Evolutionary conservation across 2,797 vertebrate species (phyloP).

Genomic region (Perodicticus potto): DNA sequence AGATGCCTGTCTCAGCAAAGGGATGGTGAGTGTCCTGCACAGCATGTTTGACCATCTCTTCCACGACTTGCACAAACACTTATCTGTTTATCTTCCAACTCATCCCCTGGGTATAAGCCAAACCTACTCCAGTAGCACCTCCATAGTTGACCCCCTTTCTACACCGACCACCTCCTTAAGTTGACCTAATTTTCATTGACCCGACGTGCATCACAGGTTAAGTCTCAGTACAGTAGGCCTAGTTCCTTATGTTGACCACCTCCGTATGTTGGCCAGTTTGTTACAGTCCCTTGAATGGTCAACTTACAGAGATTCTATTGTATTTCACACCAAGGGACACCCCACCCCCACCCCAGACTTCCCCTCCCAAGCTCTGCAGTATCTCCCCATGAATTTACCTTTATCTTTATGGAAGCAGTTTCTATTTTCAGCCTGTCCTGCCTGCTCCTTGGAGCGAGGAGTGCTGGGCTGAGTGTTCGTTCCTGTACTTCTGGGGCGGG

Average conservation of each 20-base stretch:
- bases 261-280: too few species aligned
- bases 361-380: not conserved
- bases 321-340: not conserved
- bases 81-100: not conserved
- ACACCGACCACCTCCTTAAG: too few species aligned
- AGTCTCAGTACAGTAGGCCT: too few species aligned
- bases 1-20: not conserved
- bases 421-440: slow-evolving; percentile 67
- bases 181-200: too few species aligned
- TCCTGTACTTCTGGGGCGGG: slow-evolving; percentile 66
- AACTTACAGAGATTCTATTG: too few species aligned
- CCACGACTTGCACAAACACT: not conserved
- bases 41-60: not conserved
- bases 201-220: too few species aligned
- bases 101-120: not conserved
- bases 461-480: not conserved
- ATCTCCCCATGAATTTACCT: slow-evolving; percentile 67
- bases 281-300: too few species aligned
- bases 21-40: not conserved
- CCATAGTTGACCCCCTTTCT: too few species aligned
- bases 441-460: slow-evolving; percentile 43
- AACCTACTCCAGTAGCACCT: not conserved
- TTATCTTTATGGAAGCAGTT: slow-evolving; percentile 46
- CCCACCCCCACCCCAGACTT: not conserved
- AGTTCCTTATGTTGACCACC: too few species aligned